Percentiles rank a stretch among this genome's conserved stretches.
Conservation (phyloP, 2,113 vertebrate genomes). For the Xiphophorus couchianus region DNA sequence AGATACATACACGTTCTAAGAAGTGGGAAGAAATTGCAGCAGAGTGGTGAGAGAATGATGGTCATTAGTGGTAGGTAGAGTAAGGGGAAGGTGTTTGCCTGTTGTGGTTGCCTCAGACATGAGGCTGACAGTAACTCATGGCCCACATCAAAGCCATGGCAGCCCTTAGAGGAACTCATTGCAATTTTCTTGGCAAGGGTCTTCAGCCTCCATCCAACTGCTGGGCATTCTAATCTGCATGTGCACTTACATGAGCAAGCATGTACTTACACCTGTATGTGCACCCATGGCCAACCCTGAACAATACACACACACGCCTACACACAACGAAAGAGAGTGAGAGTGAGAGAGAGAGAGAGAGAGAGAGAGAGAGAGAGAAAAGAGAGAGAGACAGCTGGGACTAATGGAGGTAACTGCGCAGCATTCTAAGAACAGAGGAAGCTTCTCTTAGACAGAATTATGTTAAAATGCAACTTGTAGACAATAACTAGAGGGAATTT, state of each 20-base stretch:
- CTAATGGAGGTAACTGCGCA: constrained; percentile 16
- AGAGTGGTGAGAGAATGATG: constrained; percentile 24
- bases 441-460: constrained; percentile 21
- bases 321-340: no score
- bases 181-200: constrained; percentile 45
- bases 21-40: background rate
- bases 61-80: constrained; percentile 17
- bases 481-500: constrained; percentile 56
- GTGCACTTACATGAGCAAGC: constrained; percentile 1
- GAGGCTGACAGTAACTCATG: constrained; percentile 59
- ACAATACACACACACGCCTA: background rate
- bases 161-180: constrained; percentile 56
- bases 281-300: background rate
- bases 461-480: constrained; percentile 5
- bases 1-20: background rate
- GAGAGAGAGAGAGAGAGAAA: no score
- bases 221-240: constrained; percentile 25
- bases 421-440: constrained; percentile 69
- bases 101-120: constrained; percentile 42
- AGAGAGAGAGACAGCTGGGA: background rate
- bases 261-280: constrained; percentile 2
- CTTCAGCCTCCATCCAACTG: constrained; percentile 17
- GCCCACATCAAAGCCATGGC: constrained; percentile 60
- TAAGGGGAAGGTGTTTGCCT: constrained; percentile 30
- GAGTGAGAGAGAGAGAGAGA: no score